Conservation (phyloP, 2,113 vertebrate genomes). For the Protomyctophum bolini region DNA sequence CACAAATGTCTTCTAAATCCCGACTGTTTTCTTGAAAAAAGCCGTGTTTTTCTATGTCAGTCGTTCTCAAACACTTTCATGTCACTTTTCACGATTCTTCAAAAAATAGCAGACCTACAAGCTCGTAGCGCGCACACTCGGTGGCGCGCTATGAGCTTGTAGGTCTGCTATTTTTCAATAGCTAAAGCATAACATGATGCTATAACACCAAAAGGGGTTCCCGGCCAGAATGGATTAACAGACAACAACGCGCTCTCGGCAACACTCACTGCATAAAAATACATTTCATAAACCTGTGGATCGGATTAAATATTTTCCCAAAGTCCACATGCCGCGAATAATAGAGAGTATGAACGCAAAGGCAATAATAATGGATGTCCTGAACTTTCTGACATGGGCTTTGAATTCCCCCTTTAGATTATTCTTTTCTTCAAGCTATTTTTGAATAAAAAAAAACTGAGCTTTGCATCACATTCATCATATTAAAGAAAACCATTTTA, state of each 20-base stretch:
- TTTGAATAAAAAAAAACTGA: conserved; percentile 28
- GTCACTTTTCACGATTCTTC: too few species aligned
- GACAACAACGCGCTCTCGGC: conserved; percentile 49
- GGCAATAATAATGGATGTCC: conserved; percentile 62
- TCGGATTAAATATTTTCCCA: conserved; percentile 68
- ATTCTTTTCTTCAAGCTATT: conserved; percentile 36
- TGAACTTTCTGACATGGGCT: conserved; percentile 58
- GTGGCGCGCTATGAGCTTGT: too few species aligned
- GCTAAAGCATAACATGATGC: too few species aligned
- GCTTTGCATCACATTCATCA: conserved; percentile 65
- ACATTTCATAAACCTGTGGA: conserved; percentile 63
- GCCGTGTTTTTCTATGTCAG: too few species aligned
- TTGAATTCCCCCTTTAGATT: conserved; percentile 20
- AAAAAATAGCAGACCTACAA: too few species aligned
- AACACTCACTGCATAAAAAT: conserved; percentile 60
- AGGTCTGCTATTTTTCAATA: too few species aligned
- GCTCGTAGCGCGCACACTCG: too few species aligned
- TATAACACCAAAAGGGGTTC: too few species aligned
- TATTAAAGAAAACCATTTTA: conserved; percentile 48
- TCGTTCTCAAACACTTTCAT: too few species aligned
- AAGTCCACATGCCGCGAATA: conserved; percentile 40
- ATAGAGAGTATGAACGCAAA: conserved; percentile 43
- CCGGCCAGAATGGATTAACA: too few species aligned
- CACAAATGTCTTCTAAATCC: too few species aligned
- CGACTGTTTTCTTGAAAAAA: too few species aligned